These are phyloP conservation scores for Ophioninae sp. DNA, from an alignment of 2,888 invertebrate species.

Conservation along the genomic window DNA sequence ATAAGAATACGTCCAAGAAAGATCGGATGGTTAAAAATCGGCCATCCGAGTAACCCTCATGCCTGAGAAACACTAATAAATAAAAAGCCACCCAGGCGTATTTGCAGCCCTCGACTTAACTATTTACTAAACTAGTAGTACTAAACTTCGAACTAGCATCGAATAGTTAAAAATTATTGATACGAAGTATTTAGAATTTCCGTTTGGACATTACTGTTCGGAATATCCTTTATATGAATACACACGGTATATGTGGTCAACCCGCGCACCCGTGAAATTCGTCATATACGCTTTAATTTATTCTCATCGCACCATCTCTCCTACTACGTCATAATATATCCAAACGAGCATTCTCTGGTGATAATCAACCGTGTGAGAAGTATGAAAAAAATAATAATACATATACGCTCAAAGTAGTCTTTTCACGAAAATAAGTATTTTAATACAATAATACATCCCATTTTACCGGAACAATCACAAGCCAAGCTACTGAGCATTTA, in stretches of 20 bases:
- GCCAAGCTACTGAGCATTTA: too few species aligned
- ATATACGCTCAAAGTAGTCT: too few species aligned
- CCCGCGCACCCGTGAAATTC: constrained; percentile 27
- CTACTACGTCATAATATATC: constrained; percentile 22
- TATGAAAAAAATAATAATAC: constrained; percentile 11
- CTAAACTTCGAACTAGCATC: too few species aligned
- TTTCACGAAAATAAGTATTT: too few species aligned
- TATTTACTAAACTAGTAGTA: too few species aligned
- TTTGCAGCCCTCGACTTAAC: too few species aligned
- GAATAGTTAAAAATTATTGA: neutral
- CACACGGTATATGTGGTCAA: constrained; percentile 15
- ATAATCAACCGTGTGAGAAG: constrained; percentile 51
- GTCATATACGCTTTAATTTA: constrained; percentile 52
- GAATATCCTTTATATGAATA: neutral
- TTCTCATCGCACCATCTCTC: constrained; percentile 45
- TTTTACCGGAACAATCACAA: too few species aligned
- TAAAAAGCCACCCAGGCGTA: too few species aligned
- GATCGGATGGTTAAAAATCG: neutral
- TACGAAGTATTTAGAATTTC: neutral
- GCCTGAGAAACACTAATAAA: too few species aligned
- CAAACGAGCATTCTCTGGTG: constrained; percentile 54
- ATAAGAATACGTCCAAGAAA: neutral
- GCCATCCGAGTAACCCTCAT: too few species aligned
- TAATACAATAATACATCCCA: too few species aligned
- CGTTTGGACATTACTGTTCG: neutral